Evolutionary conservation across 2,888 invertebrate species (phyloP), one percentile per base, ranked within the genome.

Genomic region (Dryococelus australis): DNA sequence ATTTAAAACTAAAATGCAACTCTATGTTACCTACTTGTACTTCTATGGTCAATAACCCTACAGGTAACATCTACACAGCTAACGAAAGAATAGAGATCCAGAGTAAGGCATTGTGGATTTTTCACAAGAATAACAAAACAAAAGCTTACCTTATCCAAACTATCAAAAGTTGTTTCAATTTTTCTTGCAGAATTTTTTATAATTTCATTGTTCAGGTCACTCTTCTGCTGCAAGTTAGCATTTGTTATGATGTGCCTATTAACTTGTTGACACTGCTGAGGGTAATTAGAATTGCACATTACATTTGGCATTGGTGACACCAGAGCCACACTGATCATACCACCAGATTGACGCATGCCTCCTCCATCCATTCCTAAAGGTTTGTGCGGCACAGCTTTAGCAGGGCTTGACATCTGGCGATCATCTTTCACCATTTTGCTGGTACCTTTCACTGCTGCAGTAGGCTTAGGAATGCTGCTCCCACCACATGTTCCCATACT

Each of bases 371-470:
- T 79, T 6, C 86, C 51, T 16, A 85, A 10, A 5, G 65, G 27
- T 16, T n/a, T 78, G 24, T 81, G 83, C 13, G 83, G 87, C 78
- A 79, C 78, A 6, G 79, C 27, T 24, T 84, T 86, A n/a, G 84
- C 43, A 13, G 87, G 87, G 51, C 85, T 85, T 12, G 80, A 43
- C n/a, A 85, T 43, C 27, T 85, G 85, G 47, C 87, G 87, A n/a
- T 88, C 87, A 47, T 86, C 88, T 43, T 88, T 88, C 5, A 85
- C 53, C 16, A 92, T 90, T 92, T 98, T 97, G 89, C 96, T 96
- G 43, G 97, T 97, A 89, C 98, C 98, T 93, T 98, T 98, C 51
- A 98, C 97, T 87, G 98, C 97, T 13, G 98, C 97, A 83, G 97
- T 98, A 2, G 98, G 98, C 92, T 98, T 98, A 0, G 98, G 98